Base-by-base conservation (phyloP, 2,797 vertebrate species). In the Typhlichthys eigenmanni region DNA sequence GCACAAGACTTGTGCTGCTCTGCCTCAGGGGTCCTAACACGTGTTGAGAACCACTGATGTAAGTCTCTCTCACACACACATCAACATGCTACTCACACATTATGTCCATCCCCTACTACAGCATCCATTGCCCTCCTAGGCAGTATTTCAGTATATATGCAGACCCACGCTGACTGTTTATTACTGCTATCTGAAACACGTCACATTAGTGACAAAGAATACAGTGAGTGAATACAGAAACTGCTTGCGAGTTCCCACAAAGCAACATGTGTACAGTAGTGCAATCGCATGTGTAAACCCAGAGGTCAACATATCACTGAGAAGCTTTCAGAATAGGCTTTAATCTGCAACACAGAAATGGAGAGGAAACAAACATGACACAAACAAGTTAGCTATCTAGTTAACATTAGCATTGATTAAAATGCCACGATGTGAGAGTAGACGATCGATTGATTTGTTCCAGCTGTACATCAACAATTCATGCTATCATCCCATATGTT, bases 141-240 rank as follows among this genome's bases (percentile, higher is more conserved):
- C 79, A 65, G 69, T 71, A 68, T 71, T 77, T 82, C 69, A 66
- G 60, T 55, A 52, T 14, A 68, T 66, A 76, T 62, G 65, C 64
- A 56, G 63, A 78, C 74, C 81, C 74, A 56, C 65, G 74, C 8
- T 78, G 78, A 74, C 34, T 48, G 34, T 55, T 60, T 66, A 66
- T 63, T 75, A 60, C 24, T 24, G 24, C 24, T 24, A 24, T 24
- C 24, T 77, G 69, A 72, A 64, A 68, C 68, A 78, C 68, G 62
- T 60, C 66, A 74, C 49, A 76, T 68, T 82, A 76, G 79, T 75
- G 80, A 84, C 76, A 61, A 80, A 62, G 61, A 75, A 72, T 67
- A 71, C 55, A 62, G 72, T 24, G 24, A 24, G 3, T 68, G 74
- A 79, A 79, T 77, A 74, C 78, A 64, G 63, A 75, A 84, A 85